Conservation (phyloP, 2,888 invertebrate species). For the Pseudanteris insignis region DNA sequence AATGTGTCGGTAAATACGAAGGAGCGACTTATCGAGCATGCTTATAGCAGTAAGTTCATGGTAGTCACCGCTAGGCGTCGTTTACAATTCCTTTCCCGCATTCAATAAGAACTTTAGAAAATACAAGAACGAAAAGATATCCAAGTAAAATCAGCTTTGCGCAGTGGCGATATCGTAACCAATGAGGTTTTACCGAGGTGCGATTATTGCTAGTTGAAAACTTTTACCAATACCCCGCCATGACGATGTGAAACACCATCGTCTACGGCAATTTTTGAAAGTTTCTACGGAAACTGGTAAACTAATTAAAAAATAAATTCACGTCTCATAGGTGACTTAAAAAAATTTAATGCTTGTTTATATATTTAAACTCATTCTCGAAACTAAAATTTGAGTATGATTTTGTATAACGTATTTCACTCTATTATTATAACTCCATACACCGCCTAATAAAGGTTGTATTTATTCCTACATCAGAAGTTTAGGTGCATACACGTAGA, state of each 20-base stretch:
- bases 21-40: no score
- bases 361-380: neutral
- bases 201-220: slow-evolving; percentile 94
- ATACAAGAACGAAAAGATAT: neutral
- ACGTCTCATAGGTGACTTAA: neutral
- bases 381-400: neutral
- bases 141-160: slow-evolving; percentile 75
- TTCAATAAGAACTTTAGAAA: neutral
- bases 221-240: slow-evolving; percentile 93
- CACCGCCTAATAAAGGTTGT: no score
- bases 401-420: neutral
- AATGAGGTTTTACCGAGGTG: slow-evolving; percentile 89
- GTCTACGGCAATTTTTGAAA: slow-evolving; percentile 87
- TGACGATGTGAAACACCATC: slow-evolving; percentile 87
- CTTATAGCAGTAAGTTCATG: no score
- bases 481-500: no score
- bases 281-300: slow-evolving; percentile 66
- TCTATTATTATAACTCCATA: no score
- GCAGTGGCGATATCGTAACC: slow-evolving; percentile 94
- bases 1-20: no score
- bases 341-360: neutral
- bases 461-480: no score
- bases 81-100: neutral
- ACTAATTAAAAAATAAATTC: slow-evolving; percentile 12
- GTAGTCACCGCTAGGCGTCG: neutral